These are phyloP conservation scores for Agrotis exclamationis DNA, from an alignment of 2,888 invertebrate genomes.

Conservation along the genomic window DNA sequence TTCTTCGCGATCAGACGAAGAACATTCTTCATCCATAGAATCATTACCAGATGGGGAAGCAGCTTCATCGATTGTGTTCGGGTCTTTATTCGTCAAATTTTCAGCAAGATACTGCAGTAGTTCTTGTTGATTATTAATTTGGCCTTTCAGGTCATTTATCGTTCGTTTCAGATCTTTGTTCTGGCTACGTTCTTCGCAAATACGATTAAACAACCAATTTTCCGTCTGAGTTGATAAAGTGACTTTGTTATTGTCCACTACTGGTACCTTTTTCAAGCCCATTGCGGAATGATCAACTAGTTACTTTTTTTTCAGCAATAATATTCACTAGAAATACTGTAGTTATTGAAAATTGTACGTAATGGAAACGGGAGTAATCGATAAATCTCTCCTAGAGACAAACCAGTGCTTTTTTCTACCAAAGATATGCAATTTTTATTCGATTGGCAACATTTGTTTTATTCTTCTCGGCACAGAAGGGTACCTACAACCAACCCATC, in stretches of 20 bases:
- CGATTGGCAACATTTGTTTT: slow-evolving; percentile 1
- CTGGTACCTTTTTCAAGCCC: not conserved
- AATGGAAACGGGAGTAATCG: not conserved
- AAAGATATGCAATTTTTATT: not conserved
- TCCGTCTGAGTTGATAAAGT: not conserved
- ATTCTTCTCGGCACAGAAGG: too few species aligned
- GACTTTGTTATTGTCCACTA: not conserved
- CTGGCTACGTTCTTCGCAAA: not conserved
- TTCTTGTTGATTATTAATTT: not conserved
- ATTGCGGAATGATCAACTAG: not conserved
- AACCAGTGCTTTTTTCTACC: not conserved
- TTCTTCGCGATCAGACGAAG: not conserved
- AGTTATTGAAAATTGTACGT: not conserved
- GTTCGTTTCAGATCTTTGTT: not conserved
- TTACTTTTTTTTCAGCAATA: not conserved
- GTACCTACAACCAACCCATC: too few species aligned
- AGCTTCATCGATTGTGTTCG: not conserved
- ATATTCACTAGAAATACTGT: not conserved
- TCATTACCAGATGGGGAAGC: not conserved
- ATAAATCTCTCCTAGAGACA: not conserved
- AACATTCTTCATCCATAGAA: not conserved
- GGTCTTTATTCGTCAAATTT: not conserved
- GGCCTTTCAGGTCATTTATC: not conserved
- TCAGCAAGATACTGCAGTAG: not conserved
- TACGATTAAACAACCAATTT: not conserved